Conservation (phyloP, 2,113 vertebrate genomes). For the Eolophus roseicapilla region DNA sequence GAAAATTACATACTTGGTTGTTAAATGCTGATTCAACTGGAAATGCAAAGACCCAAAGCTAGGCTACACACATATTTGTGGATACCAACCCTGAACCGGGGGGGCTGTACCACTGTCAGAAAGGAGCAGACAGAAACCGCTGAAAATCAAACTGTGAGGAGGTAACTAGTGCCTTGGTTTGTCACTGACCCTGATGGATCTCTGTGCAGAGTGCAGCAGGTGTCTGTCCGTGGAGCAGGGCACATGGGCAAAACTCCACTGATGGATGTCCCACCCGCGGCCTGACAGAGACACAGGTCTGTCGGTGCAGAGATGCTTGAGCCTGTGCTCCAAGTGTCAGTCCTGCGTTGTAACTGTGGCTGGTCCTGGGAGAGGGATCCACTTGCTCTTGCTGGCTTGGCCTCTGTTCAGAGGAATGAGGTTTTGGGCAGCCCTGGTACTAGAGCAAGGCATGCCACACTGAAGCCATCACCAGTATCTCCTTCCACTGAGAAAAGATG, state of each 20-base stretch:
- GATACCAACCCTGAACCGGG: not conserved
- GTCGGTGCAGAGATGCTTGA: not conserved
- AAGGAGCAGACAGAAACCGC: not conserved
- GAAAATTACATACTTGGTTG: not conserved
- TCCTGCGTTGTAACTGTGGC: not conserved
- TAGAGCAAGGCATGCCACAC: not conserved
- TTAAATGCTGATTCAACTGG: not conserved
- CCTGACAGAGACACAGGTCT: not conserved
- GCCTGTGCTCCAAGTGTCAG: not conserved
- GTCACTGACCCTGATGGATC: not conserved
- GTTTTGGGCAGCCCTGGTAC: not conserved
- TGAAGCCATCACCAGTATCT: not conserved
- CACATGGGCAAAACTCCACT: not conserved
- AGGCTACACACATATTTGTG: not conserved
- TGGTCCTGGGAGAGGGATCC: not conserved
- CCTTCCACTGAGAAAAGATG: not conserved
- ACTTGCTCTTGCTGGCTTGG: not conserved
- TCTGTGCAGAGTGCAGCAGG: not conserved
- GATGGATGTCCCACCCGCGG: not conserved
- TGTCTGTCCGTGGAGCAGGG: not conserved
- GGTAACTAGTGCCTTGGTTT: not conserved
- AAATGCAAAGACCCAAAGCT: not conserved
- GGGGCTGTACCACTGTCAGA: not conserved
- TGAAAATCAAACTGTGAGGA: not conserved
- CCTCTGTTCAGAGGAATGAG: not conserved